A percentile compares a stretch with the other conserved stretches of the same genome.
Evolutionary conservation across 2,888 invertebrate species (phyloP).

Genomic region (Thera britannica): DNA sequence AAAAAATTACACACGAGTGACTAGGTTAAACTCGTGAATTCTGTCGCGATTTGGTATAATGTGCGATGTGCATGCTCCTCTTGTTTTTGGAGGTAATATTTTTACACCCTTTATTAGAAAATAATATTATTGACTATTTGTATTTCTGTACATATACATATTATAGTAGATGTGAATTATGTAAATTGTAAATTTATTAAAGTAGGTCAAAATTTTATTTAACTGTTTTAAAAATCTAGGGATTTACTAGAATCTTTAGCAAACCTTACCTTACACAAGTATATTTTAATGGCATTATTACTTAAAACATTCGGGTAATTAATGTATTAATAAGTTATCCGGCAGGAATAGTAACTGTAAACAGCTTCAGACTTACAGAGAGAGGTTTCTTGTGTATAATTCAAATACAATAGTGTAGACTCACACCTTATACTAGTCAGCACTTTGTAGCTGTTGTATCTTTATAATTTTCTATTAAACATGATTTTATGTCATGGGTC

Average conservation of each 20-base stretch:
- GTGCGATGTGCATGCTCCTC: no score
- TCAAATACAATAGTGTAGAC: not conserved
- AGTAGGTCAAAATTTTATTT: slow-evolving; percentile 21
- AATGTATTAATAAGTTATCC: not conserved
- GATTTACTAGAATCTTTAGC: not conserved
- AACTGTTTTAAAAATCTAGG: not conserved
- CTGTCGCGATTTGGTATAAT: no score
- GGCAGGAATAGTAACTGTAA: not conserved
- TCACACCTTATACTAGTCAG: not conserved
- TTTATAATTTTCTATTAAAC: no score
- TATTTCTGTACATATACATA: slow-evolving; percentile 41
- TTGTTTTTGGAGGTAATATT: not conserved
- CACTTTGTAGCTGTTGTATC: not conserved
- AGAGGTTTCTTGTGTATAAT: not conserved
- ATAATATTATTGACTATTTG: slow-evolving; percentile 27
- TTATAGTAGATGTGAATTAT: slow-evolving; percentile 50
- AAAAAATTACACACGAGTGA: no score
- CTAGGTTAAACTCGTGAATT: no score
- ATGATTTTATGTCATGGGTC: no score
- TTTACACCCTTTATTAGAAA: not conserved
- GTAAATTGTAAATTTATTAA: slow-evolving; percentile 52
- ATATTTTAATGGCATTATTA: not conserved
- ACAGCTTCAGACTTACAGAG: not conserved
- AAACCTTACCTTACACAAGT: not conserved
- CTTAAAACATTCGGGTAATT: not conserved